These are phyloP conservation scores for Notothenia coriiceps DNA, from an alignment of 2,113 vertebrate genomes.

Conservation along the genomic window DNA sequence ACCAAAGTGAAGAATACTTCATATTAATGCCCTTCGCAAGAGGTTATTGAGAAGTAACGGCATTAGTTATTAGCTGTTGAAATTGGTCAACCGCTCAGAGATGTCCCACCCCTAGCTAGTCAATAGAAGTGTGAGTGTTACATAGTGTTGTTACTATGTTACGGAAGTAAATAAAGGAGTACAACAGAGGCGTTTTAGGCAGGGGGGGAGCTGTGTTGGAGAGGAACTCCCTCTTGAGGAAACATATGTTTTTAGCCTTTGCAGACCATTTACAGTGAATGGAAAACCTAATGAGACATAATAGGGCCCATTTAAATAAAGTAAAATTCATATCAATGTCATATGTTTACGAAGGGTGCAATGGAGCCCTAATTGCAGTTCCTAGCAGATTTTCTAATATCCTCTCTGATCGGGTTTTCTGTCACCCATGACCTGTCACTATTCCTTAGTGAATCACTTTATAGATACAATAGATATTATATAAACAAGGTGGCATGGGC, in stretches of 20 bases:
- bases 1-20: conserved; percentile 39
- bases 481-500: conserved; percentile 63
- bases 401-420: conserved; percentile 15
- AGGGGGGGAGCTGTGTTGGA: too few relatives aligned
- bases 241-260: too few relatives aligned
- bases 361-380: neutral
- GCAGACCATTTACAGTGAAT: too few relatives aligned
- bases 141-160: too few relatives aligned
- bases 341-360: neutral
- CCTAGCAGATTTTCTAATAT: neutral
- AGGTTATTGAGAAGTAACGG: conserved; percentile 44
- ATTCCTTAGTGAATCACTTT: conserved; percentile 21
- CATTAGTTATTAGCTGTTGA: too few relatives aligned
- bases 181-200: too few relatives aligned
- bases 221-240: too few relatives aligned
- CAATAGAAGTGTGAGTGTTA: too few relatives aligned
- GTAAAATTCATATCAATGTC: neutral
- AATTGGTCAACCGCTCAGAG: too few relatives aligned
- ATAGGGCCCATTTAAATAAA: neutral
- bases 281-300: too few relatives aligned
- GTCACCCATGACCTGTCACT: conserved; percentile 23
- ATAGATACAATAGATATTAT: conserved; percentile 68
- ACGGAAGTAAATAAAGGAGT: too few relatives aligned
- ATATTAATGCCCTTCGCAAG: conserved; percentile 41
- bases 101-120: too few relatives aligned